Evolutionary conservation across 2,888 invertebrate species (phyloP).

Genomic region (Idaea straminata): DNA sequence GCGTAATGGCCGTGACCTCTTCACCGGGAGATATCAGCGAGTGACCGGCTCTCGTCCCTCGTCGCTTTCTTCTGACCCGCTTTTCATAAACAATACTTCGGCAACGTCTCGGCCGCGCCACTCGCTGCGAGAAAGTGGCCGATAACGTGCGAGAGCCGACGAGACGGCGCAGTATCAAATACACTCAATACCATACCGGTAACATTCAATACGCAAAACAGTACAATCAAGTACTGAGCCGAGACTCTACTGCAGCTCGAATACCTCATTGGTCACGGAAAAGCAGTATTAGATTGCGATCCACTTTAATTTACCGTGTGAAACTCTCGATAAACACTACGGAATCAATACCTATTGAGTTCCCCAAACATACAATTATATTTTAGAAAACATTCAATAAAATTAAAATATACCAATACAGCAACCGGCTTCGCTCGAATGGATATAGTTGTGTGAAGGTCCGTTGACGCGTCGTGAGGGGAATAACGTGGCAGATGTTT

Average conservation of each 20-base stretch:
- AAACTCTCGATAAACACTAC: slow-evolving; percentile 34
- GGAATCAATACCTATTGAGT: slow-evolving; percentile 20
- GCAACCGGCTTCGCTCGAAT: slow-evolving; percentile 34
- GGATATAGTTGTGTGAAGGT: slow-evolving; percentile 42
- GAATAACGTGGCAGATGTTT: slow-evolving; percentile 57
- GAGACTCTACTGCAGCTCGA: slow-evolving; percentile 33
- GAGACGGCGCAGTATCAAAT: slow-evolving; percentile 47
- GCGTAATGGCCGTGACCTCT: slow-evolving; percentile 73
- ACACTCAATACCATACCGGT: slow-evolving; percentile 35
- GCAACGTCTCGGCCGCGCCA: slow-evolving; percentile 52
- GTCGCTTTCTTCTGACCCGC: slow-evolving; percentile 78
- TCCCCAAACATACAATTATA: slow-evolving; percentile 34
- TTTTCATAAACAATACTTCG: slow-evolving; percentile 78
- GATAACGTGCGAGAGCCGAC: slow-evolving; percentile 55
- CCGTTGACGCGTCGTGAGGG: slow-evolving; percentile 36
- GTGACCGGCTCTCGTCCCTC: slow-evolving; percentile 61
- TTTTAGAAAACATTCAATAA: slow-evolving; percentile 27
- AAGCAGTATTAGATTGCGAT: slow-evolving; percentile 40
- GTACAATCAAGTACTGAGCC: slow-evolving; percentile 22
- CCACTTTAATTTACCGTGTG: slow-evolving; percentile 43
- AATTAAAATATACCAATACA: slow-evolving; percentile 31
- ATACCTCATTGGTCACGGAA: slow-evolving; percentile 44
- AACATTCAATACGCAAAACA: slow-evolving; percentile 33
- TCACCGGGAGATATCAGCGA: slow-evolving; percentile 68
- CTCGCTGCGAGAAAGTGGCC: slow-evolving; percentile 71